A percentile compares a stretch with the other conserved stretches of the same genome.
These are phyloP conservation scores for Steinernema carpocapsae DNA, from an alignment of 2,888 invertebrate genomes.

Conservation along the genomic window DNA sequence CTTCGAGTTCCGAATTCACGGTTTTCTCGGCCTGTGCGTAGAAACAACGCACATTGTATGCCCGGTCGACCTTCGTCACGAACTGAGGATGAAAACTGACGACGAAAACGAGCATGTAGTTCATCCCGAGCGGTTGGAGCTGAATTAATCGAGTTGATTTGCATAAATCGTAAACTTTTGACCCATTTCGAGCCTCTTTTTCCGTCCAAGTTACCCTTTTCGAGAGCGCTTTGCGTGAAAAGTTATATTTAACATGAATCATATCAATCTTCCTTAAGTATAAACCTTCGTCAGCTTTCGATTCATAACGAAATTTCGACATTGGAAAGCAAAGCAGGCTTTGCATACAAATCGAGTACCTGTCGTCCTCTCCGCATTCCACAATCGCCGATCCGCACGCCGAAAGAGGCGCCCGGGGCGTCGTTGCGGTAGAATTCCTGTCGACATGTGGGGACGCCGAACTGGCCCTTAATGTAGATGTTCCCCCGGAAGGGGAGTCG, in stretches of 20 bases:
- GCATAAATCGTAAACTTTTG: not conserved
- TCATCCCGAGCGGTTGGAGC: conserved; percentile 59
- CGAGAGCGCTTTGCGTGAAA: too few relatives aligned
- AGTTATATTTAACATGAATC: too few relatives aligned
- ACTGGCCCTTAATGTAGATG: conserved; percentile 64
- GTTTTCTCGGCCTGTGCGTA: conserved; percentile 53
- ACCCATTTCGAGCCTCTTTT: not conserved
- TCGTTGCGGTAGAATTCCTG: conserved; percentile 57
- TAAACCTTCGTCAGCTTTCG: too few relatives aligned
- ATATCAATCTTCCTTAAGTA: too few relatives aligned
- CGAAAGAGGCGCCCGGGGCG: conserved; percentile 49
- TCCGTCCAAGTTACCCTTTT: not conserved
- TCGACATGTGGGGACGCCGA: conserved; percentile 54
- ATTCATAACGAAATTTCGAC: not conserved
- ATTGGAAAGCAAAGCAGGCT: not conserved
- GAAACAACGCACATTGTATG: conserved; percentile 64
- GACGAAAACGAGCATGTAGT: conserved; percentile 58
- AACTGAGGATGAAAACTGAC: conserved; percentile 64
- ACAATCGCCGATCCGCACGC: conserved; percentile 62
- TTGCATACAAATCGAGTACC: conserved; percentile 40
- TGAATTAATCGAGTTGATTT: conserved; percentile 40
- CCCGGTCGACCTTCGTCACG: conserved; percentile 63
- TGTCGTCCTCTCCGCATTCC: conserved; percentile 63
- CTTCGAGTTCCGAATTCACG: conserved; percentile 45
- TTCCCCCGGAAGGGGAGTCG: conserved; percentile 62